Base-by-base conservation (phyloP, 2,797 vertebrate species). In the Urophycis tenuis region DNA sequence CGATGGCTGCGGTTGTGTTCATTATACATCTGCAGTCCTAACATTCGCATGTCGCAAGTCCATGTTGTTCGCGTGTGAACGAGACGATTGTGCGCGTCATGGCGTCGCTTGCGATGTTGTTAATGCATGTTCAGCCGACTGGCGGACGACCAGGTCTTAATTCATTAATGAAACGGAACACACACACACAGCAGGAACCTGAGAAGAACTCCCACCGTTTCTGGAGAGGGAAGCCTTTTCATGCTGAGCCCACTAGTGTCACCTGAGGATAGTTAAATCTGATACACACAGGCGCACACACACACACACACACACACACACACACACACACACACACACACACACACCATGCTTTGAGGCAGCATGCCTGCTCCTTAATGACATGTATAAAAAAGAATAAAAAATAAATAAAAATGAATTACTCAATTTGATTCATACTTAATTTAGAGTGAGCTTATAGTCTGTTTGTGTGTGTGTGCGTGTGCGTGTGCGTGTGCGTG, bases 31-130 rank as follows among this genome's bases (percentile, higher is more conserved):
- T 11, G 36, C 36, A 11, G 10, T 39, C 3, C 36, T 60, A 53
- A 71, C 72, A 49, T 78, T 82, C 49, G 17, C 45, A 22, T 74
- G 73, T 60, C 33, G 79, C n/a, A n/a, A n/a, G 75, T 72, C 71
- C 71, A 34, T 75, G 71, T 29, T 81, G 74, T 78, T 8, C 32
- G 30, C 49, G 53, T 19, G 35, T 41, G 64, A 39, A 4, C 5
- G 30, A 39, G 14, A 39, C 35, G 6, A 4, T 7, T 71, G 29
- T 71, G n/a, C n/a, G n/a, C n/a, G n/a, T n/a, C n/a, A n/a, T n/a
- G n/a, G n/a, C n/a, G n/a, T n/a, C n/a, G n/a, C n/a, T n/a, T n/a
- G n/a, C 49, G n/a, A 45, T 79, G 49, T 71, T 71, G 25, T 53
- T 73, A 22, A 36, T 72, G 33, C 75, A 25, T 74, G 73, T 29